Conservation (phyloP, 2,888 invertebrate species). For the Xanthorhoe designata region DNA sequence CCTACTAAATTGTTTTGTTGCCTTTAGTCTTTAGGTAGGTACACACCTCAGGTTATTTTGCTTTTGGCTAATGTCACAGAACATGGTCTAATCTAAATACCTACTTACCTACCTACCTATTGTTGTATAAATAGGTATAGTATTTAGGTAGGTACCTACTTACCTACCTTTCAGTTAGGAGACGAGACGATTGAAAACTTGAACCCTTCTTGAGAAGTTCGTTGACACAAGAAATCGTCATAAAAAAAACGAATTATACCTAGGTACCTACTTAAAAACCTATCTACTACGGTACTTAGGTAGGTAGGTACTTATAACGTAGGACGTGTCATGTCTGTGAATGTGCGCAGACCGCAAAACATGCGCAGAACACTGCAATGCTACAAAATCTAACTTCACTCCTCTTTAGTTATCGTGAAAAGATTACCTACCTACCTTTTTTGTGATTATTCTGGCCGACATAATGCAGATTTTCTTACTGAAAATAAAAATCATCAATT, state of each 20-base stretch:
- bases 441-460: conserved; percentile 53
- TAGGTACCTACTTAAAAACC: conserved; percentile 34
- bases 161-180: neutral
- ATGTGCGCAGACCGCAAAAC: conserved; percentile 76
- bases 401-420: conserved; percentile 62
- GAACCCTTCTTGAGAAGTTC: conserved; percentile 56
- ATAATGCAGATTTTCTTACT: conserved; percentile 58
- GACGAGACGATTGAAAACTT: conserved; percentile 33
- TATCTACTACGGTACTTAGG: no score
- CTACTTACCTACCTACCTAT: no score
- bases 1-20: no score
- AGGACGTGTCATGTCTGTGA: conserved; percentile 52
- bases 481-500: conserved; percentile 39
- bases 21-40: no score
- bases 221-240: conserved; percentile 73
- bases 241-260: conserved; percentile 67
- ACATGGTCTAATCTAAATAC: no score
- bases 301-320: no score
- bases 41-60: no score
- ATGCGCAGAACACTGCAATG: conserved; percentile 83
- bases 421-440: conserved; percentile 65
- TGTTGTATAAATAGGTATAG: no score
- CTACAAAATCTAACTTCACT: conserved; percentile 79
- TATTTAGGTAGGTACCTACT: no score
- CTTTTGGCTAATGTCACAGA: no score